These are phyloP conservation scores for Catocala sponsa DNA, from an alignment of 2,888 invertebrate genomes.

Conservation along the genomic window DNA sequence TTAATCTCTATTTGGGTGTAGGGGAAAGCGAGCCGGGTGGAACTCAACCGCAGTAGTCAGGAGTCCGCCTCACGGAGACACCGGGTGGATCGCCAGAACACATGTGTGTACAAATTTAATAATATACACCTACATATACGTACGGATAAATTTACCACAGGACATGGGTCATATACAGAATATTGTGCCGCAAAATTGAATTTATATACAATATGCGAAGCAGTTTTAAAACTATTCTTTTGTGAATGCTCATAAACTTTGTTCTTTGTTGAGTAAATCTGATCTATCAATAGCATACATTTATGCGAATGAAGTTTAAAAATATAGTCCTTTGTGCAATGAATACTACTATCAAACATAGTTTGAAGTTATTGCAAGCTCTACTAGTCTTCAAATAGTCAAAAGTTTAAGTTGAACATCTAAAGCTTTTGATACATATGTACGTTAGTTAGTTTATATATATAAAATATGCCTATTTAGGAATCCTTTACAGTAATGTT, in stretches of 20 bases:
- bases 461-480: too few species aligned
- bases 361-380: too few species aligned
- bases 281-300: constrained; percentile 23
- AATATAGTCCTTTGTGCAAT: neutral
- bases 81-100: constrained; percentile 19
- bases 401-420: too few species aligned
- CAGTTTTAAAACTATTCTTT: constrained; percentile 23
- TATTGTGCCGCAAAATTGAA: neutral
- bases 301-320: constrained; percentile 15
- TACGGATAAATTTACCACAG: constrained; percentile 24
- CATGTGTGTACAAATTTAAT: constrained; percentile 8
- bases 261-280: constrained; percentile 14
- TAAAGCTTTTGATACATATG: too few species aligned
- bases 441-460: too few species aligned
- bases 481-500: too few species aligned
- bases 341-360: too few species aligned
- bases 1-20: constrained; percentile 82
- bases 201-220: neutral
- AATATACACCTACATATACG: constrained; percentile 6
- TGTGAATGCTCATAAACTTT: constrained; percentile 19
- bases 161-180: constrained; percentile 21
- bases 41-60: constrained; percentile 53
- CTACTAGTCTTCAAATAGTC: too few species aligned
- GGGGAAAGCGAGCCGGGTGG: constrained; percentile 53
- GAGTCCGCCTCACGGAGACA: constrained; percentile 39